Conservation (phyloP, 2,113 vertebrate genomes). For the Dasypus novemcinctus region DNA sequence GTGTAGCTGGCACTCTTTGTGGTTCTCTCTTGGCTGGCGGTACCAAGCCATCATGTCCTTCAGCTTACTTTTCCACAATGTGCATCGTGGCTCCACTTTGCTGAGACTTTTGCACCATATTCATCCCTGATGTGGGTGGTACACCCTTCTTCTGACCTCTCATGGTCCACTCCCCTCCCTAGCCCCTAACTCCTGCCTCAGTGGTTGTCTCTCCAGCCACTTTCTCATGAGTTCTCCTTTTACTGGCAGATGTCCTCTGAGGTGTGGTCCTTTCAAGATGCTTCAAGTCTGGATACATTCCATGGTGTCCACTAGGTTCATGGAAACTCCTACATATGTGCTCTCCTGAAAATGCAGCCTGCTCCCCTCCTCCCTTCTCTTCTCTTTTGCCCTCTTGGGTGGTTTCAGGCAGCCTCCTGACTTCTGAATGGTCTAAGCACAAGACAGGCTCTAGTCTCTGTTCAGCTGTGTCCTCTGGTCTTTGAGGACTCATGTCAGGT, state of each 20-base stretch:
- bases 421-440: background rate
- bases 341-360: background rate
- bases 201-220: background rate
- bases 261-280: background rate
- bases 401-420: background rate
- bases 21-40: background rate
- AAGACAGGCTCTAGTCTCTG: background rate
- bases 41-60: background rate
- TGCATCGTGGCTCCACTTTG: background rate
- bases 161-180: background rate
- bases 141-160: background rate
- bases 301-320: background rate
- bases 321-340: background rate
- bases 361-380: background rate
- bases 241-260: background rate
- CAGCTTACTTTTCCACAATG: background rate
- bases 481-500: background rate
- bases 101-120: background rate
- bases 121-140: background rate
- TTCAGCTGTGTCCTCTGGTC: background rate
- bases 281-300: background rate
- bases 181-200: background rate
- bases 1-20: background rate
- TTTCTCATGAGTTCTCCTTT: background rate
- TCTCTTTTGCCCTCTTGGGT: background rate